Evolutionary conservation across 1,140 invertebrate genomes (phyloP).

Genomic region (Lasioglossum albipes): DNA sequence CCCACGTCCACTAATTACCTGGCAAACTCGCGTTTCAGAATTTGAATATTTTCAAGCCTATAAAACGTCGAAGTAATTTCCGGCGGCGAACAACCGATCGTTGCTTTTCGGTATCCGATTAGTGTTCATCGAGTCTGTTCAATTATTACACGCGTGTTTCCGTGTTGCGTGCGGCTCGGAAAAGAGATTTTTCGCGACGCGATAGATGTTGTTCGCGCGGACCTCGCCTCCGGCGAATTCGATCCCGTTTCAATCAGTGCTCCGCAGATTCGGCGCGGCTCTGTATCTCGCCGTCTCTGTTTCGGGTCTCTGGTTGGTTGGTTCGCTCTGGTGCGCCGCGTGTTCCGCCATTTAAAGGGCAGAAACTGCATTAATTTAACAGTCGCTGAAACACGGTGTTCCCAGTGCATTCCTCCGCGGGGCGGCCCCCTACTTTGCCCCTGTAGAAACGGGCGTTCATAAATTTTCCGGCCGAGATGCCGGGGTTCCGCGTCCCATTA

Average conservation of each 20-base stretch:
- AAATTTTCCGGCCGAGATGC: slow-evolving; percentile 61
- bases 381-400: slow-evolving; percentile 28
- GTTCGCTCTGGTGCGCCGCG: neutral
- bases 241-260: slow-evolving; percentile 1
- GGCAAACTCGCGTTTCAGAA: too few relatives aligned
- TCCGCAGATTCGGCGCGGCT: neutral
- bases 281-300: too few relatives aligned
- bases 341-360: slow-evolving; percentile 46
- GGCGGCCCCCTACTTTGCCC: slow-evolving; percentile 32
- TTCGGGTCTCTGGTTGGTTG: too few relatives aligned
- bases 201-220: neutral
- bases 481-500: slow-evolving; percentile 62
- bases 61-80: too few relatives aligned
- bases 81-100: too few relatives aligned
- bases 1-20: too few relatives aligned
- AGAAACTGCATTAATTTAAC: slow-evolving; percentile 60
- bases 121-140: neutral
- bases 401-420: slow-evolving; percentile 42
- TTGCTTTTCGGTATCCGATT: too few relatives aligned
- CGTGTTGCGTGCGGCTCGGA: neutral
- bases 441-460: slow-evolving; percentile 52
- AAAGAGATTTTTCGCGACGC: neutral
- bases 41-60: too few relatives aligned
- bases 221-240: neutral
- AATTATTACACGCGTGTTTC: neutral